Base-by-base conservation (phyloP, 2,797 vertebrate genomes). In the Hippoglossus hippoglossus region DNA sequence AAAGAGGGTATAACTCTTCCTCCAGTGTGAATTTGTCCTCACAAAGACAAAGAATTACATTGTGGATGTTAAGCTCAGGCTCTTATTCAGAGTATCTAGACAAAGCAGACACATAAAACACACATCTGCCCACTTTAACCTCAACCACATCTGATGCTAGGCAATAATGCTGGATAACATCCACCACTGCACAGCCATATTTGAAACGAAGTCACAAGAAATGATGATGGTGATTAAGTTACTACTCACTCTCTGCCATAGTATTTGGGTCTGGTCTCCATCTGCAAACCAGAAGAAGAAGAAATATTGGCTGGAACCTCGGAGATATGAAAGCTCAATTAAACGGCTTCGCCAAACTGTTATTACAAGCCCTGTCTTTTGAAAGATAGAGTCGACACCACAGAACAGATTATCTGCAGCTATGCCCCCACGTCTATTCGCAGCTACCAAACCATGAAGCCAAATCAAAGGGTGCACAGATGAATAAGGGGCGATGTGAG, bases 201-300 rank as follows among this genome's bases (percentile, higher is more conserved):
- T 13, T 36, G 21, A 36, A 34, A 79, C 1, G 47, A 60, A 64
- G 5, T 41, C 15, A 46, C 25, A 10, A 25, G 52, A 68, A 66
- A 79, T 2, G 3, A 65, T 64, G 24, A 70, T 49, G 66, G 65
- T 58, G 84, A 87, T 90, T 34, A 85, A 70, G 84, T 92, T 54
- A 85, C 15, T 89, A 98, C 98, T 94, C 95, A 99, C 98, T 99
- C 98, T 97, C 98, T 96, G 94, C 98, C 98, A 60, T 99, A 99
- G 92, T 98, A 97, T 91, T 98, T 99, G 91, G 98, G 98, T 92
- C 97, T 96, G 93, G 92, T 98, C 90, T 97, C 96, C 94, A 99
- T 96, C 98, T 99, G 93, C 59, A 84, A 88, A 76, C 49, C 75
- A 91, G 80, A 88, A 69, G 16, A 41, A 41, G 44, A 90, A 65